Evolutionary conservation across 1,140 invertebrate genomes (phyloP), one percentile per base, ranked within the genome.

Genomic region (Piezodorus guildinii): DNA sequence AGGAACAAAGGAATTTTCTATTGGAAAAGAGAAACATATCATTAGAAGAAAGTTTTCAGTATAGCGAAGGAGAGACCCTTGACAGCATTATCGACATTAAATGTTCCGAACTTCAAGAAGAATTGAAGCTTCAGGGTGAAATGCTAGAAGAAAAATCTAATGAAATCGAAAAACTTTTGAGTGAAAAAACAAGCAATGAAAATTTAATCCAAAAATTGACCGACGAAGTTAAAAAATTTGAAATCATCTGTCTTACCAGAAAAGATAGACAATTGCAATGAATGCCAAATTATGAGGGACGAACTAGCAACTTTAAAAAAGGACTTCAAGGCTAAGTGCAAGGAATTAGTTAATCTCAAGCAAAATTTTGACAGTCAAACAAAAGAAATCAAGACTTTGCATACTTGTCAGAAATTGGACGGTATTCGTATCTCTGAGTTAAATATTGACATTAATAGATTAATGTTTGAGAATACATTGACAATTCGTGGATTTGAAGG

Each of bases 51-150:
- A 56, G 52, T 15, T 25, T 56, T 21, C 17, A 25, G 21, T 23
- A 23, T 21, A 21, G 52, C 4, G 52, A 56, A 16, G 17, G 52
- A 23, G 52, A 56, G 17, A 23, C 52, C 12, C 23, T 56, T 1
- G 15, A 23, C 15, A 23, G 52, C 15, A 56, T 56, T 23, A 25
- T 56, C 4, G 52, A 56, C 23, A 56, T 56, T 1, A 56, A 56
- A 25, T 23, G 23, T 56, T 56, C 52, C 4, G 52, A 56, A 25
- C 52, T 56, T 56, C 52, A 56, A 25, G 52, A 56, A 56, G 52
- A 56, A 56, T 25, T 56, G 15, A 56, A 25, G 23, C 19, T 56
- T 19, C 52, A 56, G 14, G 14, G 17, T 23, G 52, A 56, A 56
- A 9, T 56, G 1, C 52, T 56, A 8, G 52, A 56, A 56, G 52